Conservation (phyloP, 2,888 invertebrate species). For the Torymus tubicola region DNA sequence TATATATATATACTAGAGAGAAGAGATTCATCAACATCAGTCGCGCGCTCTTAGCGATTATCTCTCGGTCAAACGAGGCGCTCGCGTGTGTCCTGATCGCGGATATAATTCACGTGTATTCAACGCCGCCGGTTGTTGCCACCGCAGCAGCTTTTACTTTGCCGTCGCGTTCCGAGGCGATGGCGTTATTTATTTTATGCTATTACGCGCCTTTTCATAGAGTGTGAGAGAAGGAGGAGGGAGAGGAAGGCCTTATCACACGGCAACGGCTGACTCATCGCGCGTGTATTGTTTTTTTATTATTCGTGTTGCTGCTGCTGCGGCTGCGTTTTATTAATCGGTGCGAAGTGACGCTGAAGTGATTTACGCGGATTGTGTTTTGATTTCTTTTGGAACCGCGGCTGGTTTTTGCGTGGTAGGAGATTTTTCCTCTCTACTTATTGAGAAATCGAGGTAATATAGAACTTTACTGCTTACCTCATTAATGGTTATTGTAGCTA, state of each 20-base stretch:
- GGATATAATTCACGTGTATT: conserved; percentile 37
- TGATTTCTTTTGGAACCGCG: too few relatives aligned
- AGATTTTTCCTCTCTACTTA: too few relatives aligned
- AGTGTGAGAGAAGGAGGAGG: background rate
- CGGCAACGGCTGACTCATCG: conserved; percentile 27
- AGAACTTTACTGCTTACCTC: too few relatives aligned
- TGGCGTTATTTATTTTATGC: conserved; percentile 42
- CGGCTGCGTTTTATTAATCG: conserved; percentile 41
- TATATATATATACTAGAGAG: too few relatives aligned
- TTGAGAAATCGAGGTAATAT: too few relatives aligned
- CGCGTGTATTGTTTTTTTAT: background rate
- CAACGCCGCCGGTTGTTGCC: conserved; percentile 19
- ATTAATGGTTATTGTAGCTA: too few relatives aligned
- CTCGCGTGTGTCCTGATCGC: conserved; percentile 49
- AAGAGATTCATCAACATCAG: conserved; percentile 35
- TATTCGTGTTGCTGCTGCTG: background rate
- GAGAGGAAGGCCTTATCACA: conserved; percentile 24
- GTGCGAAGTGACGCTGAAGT: background rate
- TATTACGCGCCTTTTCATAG: conserved; percentile 31
- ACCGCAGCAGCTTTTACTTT: conserved; percentile 20
- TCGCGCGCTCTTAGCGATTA: conserved; percentile 26
- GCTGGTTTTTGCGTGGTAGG: background rate
- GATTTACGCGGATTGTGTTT: conserved; percentile 29
- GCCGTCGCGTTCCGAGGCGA: background rate
- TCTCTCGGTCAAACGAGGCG: conserved; percentile 45